Base-by-base conservation (phyloP, 2,888 invertebrate genomes). In the Dysmachus trigonus region DNA sequence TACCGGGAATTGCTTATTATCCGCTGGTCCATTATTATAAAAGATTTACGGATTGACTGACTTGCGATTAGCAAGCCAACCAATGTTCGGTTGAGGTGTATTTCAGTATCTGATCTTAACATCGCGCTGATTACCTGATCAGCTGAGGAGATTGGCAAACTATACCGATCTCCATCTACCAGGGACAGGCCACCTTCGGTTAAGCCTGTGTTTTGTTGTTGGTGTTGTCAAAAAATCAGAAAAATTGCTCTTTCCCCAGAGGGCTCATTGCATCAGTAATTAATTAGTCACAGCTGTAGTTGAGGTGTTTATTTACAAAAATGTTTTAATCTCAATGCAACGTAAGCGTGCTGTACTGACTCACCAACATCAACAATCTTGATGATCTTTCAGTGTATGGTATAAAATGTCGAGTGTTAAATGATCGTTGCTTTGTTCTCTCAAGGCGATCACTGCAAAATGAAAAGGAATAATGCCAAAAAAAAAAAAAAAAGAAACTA, bases 181-280 rank as follows among this genome's bases (percentile, higher is more conserved):
- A 62, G 8, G 62, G 62, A 62, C 62, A 62, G 27, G 22, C 18
- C 62, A 62, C 62, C 62, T 62, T 18, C 22, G 8, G 62, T 18
- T 62, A 62, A 62, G 27, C 27, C 27, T 22, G 1, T 62, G 22
- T 62, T 62, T 62, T 41, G 41, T 13, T 41, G n/a, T n/a, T n/a
- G n/a, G 27, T 10, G 10, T 6, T 62, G 27, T 62, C 22, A 62
- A 62, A 62, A 53, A 62, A 62, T 62, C 62, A 62, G 62, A 62
- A 62, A 76, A 76, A 41, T 35, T 41, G 22, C 33, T 38, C 10
- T 76, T 76, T 35, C 41, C 77, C 77, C 41, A 47, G 77, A 38
- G 77, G 62, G 47, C 47, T 27, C 77, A 47, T 77, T 77, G 77
- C 77, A 47, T 51, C 77, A 77, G 47, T 77, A 77, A 77, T 77